Conservation (phyloP, 2,888 invertebrate species). For the Monopis laevigella region DNA sequence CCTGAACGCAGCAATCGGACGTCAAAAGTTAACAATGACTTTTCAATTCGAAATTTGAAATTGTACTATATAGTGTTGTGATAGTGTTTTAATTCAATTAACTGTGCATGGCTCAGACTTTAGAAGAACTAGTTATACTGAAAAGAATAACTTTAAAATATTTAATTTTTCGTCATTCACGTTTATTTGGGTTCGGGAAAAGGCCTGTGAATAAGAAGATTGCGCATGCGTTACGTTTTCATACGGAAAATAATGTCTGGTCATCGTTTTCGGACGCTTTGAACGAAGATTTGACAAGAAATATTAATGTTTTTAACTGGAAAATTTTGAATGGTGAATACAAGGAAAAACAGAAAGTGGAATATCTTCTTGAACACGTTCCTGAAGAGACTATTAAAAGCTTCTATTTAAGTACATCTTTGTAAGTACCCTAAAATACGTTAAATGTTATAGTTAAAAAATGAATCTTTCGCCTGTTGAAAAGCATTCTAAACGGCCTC, state of each 20-base stretch:
- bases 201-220: conserved; percentile 48
- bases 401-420: conserved; percentile 24
- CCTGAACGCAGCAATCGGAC: too few relatives aligned
- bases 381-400: conserved; percentile 26
- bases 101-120: conserved; percentile 39
- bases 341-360: background rate
- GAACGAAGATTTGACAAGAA: conserved; percentile 46
- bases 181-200: conserved; percentile 37
- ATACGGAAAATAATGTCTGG: conserved; percentile 37
- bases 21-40: too few relatives aligned
- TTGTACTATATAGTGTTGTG: too few relatives aligned
- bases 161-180: conserved; percentile 41
- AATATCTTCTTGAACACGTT: conserved; percentile 19
- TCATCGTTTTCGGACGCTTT: conserved; percentile 37
- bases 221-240: conserved; percentile 34
- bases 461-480: background rate
- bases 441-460: too few relatives aligned
- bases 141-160: conserved; percentile 41
- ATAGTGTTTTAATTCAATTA: too few relatives aligned
- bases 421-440: too few relatives aligned
- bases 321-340: conserved; percentile 16
- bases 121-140: conserved; percentile 44
- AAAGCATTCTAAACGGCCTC: background rate
- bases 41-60: too few relatives aligned
- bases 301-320: conserved; percentile 40